Evolutionary conservation across 2,113 vertebrate species (phyloP), one percentile per base, ranked within the genome.

Genomic region (Semnornis frantzii): DNA sequence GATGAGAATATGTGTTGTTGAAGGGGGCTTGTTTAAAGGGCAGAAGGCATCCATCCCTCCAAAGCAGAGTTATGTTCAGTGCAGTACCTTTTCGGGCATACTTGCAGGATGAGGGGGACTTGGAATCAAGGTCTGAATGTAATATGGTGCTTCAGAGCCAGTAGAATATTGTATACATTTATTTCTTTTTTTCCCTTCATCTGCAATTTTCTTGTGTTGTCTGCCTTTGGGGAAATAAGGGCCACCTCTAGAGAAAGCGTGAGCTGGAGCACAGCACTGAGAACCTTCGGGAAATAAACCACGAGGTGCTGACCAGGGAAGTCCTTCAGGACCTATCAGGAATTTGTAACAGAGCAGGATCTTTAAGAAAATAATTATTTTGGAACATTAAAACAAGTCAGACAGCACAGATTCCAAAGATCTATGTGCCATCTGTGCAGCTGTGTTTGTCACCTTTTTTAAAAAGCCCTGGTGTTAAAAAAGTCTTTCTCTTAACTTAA

Each of bases 1-100:
- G 89, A 94, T 95, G 92, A 94, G 76, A 85, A 87, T 93, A 93
- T 9, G 87, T 96, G 89, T 72, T 90, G 70, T 62, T 95, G 95
- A 95, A 85, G 85, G 80, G 90, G 58, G 85, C 82, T 82, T 80
- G 70, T 96, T 91, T 96, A 93, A 90, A 96, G 71, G 91, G 85
- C 82, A 95, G 79, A 92, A 89, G 72, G 33, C 77, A 87, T 68
- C 46, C 83, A 50, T 66, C 9, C 9, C 46, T 89, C 75, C 87
- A 93, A 82, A 85, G 21, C 33, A 90, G 44, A 66, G 62, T 76
- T 1, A 46, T 85, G 89, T 95, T 69, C 24, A n/a, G 8, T 70
- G 27, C 37, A 80, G 30, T 89, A 46, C 37, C n/a, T 77, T 93
- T 94, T 71, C 75, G 82, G 75, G 59, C 20, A 2, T 66, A 31